Base-by-base conservation (phyloP, 2,888 invertebrate genomes). In the Entomobrya multifasciata region DNA sequence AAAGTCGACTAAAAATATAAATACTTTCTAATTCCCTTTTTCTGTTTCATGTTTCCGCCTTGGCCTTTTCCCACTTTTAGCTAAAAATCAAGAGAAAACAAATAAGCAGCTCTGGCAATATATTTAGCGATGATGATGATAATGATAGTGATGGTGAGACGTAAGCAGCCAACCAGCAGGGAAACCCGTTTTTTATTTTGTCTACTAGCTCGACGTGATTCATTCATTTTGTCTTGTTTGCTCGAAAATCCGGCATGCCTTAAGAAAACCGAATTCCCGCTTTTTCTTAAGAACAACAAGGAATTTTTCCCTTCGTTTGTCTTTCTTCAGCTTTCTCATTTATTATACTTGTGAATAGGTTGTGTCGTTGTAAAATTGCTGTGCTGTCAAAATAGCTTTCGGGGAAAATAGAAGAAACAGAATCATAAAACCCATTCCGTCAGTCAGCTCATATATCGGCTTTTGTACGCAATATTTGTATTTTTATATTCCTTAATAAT, bases 21-120 rank as follows among this genome's bases (percentile, higher is more conserved):
- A 62, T 62, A 30, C 62, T 30, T 62, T 62, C 62, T 62, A 62
- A 62, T 62, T 62, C 62, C 15, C 62, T 62, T 62, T 62, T 62
- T 62, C 62, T 62, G 62, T 62, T 62, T 62, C 62, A 62, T 62
- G 62, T 62, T 62, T 62, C 62, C 62, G 62, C 30, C 17, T 62
- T 5, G 30, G 11, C 1, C 25, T 57, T 55, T 57, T 57, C 1
- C 25, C 25, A 13, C 57, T 22, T 22, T 57, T n/a, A n/a, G 15
- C 2, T 22, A 25, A 25, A 57, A 57, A n/a, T 52, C 57, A 25
- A 57, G 57, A 25, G 15, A n/a, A n/a, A n/a, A n/a, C n/a, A 20
- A 2, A 25, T 57, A 57, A 57, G n/a, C n/a, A n/a, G n/a, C n/a
- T n/a, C n/a, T n/a, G 57, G 25, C 55, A 52, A 52, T 52, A 52